These are phyloP conservation scores for Gobius niger DNA, from an alignment of 2,113 vertebrate species.

Conservation along the genomic window DNA sequence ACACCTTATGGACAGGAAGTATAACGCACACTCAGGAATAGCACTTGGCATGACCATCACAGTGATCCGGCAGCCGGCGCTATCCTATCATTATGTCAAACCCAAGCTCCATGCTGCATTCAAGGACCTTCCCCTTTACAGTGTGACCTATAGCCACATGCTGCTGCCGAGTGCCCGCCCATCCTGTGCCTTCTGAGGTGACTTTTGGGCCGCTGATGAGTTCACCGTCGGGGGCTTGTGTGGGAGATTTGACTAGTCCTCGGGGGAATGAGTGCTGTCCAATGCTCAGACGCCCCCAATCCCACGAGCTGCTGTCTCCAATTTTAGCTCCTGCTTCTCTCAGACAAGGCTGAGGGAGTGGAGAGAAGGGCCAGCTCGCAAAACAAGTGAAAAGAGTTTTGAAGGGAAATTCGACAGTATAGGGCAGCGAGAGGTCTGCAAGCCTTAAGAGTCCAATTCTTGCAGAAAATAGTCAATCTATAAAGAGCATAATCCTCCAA, in stretches of 20 bases:
- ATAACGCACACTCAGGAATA: neutral
- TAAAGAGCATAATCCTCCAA: too few species aligned
- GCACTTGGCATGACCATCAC: neutral
- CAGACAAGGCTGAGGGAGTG: neutral
- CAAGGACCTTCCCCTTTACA: neutral
- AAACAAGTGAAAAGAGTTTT: neutral
- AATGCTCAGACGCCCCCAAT: neutral
- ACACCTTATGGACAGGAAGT: neutral
- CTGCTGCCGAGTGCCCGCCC: neutral
- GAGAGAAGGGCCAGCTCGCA: neutral
- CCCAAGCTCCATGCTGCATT: neutral
- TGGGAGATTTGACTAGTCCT: neutral
- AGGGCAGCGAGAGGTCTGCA: neutral
- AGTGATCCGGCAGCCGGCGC: neutral
- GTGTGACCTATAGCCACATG: neutral
- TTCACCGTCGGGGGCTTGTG: conserved; percentile 3
- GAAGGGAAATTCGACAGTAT: neutral
- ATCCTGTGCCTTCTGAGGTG: neutral
- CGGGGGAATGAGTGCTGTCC: conserved; percentile 6
- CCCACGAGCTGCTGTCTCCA: conserved; percentile 3
- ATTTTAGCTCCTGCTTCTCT: conserved; percentile 4
- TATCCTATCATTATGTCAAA: neutral
- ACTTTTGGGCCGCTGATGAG: conserved; percentile 1
- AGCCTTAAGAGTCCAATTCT: neutral
- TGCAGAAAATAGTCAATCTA: too few species aligned